phyloP scores from a whole-genome alignment of 2,113 vertebrate species.

The Strix aluco region DNA sequence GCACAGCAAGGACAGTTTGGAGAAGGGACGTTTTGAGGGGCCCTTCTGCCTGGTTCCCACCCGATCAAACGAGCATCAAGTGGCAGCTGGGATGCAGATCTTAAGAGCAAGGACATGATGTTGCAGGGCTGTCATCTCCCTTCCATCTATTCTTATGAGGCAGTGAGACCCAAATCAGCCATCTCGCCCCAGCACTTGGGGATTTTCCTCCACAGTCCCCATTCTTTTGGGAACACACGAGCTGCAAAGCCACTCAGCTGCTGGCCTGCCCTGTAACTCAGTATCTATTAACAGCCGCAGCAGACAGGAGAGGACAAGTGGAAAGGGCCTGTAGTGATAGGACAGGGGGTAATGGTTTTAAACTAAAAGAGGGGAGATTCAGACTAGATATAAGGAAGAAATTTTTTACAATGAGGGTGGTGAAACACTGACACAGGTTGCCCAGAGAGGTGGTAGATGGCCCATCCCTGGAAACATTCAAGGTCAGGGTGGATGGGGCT shows the following conservation, averaged over 20 bases:
- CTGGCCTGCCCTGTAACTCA: not conserved
- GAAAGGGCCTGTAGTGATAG: not conserved
- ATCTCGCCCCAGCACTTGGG: not conserved
- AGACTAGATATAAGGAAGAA: not conserved
- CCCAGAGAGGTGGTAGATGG: too few species aligned
- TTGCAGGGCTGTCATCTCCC: not conserved
- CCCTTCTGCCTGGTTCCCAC: not conserved
- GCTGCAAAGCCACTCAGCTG: not conserved
- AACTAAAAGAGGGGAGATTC: not conserved
- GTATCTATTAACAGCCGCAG: not conserved
- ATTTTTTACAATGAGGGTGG: fast-evolving
- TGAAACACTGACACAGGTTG: not conserved
- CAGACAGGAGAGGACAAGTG: not conserved
- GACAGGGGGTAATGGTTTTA: not conserved
- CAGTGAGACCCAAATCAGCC: not conserved
- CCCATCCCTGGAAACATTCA: not conserved
- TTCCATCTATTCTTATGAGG: not conserved
- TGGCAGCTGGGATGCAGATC: not conserved
- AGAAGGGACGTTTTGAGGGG: not conserved
- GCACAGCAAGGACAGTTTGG: not conserved
- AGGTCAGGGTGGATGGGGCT: fast-evolving
- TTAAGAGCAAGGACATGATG: not conserved
- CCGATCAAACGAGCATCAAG: fast-evolving
- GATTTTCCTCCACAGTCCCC: not conserved
- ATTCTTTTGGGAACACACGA: not conserved